These are phyloP conservation scores for Junonia oenone DNA, from an alignment of 2,888 invertebrate species.

Conservation along the genomic window DNA sequence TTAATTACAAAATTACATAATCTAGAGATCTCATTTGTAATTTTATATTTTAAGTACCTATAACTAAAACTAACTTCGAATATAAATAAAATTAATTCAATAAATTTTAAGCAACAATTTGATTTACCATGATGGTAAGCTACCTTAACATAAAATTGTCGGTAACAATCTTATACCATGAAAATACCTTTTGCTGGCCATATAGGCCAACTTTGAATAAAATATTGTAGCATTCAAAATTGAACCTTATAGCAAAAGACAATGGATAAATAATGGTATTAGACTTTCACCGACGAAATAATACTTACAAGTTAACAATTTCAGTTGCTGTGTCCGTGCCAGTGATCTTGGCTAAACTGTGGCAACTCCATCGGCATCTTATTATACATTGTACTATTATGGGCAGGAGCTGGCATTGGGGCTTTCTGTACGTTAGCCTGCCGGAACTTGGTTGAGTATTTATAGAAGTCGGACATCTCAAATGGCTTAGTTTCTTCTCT, in stretches of 20 bases:
- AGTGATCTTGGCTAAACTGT: conserved; percentile 62
- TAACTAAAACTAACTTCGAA: conserved; percentile 9
- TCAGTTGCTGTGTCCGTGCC: conserved; percentile 42
- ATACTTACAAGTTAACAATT: background rate
- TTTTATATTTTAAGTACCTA: conserved; percentile 18
- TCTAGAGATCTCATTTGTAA: conserved; percentile 20
- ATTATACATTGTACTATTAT: conserved; percentile 52
- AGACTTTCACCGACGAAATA: too few relatives aligned
- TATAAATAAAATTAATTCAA: conserved; percentile 1
- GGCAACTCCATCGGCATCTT: conserved; percentile 69
- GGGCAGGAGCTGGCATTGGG: conserved; percentile 43
- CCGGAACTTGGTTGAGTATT: conserved; percentile 96
- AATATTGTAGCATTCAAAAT: too few relatives aligned
- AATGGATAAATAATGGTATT: too few relatives aligned
- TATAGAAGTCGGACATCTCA: conserved; percentile 98
- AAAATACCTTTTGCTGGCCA: too few relatives aligned
- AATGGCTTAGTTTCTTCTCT: conserved; percentile 97
- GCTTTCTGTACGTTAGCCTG: conserved; percentile 70
- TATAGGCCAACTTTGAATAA: too few relatives aligned
- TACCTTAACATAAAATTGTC: background rate
- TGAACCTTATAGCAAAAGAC: too few relatives aligned
- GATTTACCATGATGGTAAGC: background rate
- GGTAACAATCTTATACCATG: too few relatives aligned
- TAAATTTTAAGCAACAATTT: background rate
- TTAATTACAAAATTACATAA: conserved; percentile 8